These are phyloP conservation scores for Notoglanidium macrostoma DNA, from an alignment of 2,797 vertebrate genomes.

Conservation along the genomic window DNA sequence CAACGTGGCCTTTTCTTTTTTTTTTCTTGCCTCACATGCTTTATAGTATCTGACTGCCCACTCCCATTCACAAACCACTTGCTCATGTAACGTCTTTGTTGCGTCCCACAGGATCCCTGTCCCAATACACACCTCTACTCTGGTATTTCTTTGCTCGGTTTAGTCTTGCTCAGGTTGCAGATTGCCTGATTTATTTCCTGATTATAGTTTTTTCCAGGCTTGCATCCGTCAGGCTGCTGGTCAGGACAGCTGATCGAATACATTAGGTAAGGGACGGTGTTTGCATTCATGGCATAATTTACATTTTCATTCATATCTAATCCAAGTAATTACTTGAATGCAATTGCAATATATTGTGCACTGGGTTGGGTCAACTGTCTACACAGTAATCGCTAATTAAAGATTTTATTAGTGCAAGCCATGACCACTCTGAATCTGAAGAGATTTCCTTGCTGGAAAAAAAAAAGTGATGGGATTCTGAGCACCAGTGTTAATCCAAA, in stretches of 20 bases:
- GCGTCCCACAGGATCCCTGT: neutral
- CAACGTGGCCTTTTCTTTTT: neutral
- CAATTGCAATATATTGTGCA: neutral
- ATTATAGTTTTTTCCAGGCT: neutral
- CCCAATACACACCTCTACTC: neutral
- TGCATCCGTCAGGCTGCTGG: neutral
- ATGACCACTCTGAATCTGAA: neutral
- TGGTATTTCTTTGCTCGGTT: neutral
- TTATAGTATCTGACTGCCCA: neutral
- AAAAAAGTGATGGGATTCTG: constrained; percentile 61
- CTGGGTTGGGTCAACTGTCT: neutral
- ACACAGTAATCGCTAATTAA: neutral
- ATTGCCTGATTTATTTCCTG: neutral
- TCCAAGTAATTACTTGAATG: neutral
- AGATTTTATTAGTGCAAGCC: constrained; percentile 1
- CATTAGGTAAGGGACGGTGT: neutral
- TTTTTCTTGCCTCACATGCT: neutral
- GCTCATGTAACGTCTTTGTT: neutral
- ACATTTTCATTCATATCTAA: neutral
- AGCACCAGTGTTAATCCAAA: constrained; percentile 73
- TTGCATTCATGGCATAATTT: neutral
- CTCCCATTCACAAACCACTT: neutral
- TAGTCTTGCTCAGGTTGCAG: neutral
- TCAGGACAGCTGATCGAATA: constrained; percentile 1
- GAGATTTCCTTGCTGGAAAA: neutral